A percentile compares a stretch with the other conserved stretches of the same genome.
Conservation (phyloP, 2,797 vertebrate genomes). For the Pampus argenteus region DNA sequence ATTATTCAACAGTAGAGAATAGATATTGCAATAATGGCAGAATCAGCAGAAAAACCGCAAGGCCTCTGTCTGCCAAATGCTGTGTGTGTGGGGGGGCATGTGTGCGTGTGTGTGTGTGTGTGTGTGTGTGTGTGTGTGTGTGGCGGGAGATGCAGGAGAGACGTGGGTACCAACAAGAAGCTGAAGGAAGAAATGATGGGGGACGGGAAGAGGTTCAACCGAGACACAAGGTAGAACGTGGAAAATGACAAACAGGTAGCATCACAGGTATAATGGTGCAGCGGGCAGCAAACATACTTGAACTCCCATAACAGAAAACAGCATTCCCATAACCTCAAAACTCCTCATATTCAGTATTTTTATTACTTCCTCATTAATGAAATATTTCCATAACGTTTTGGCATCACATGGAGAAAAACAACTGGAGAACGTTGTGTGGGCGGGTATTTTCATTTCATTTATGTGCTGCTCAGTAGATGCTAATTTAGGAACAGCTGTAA, state of each 20-base stretch:
- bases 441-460: neutral
- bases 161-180: slow-evolving; percentile 14
- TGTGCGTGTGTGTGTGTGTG: slow-evolving; percentile 10
- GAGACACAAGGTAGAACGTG: neutral
- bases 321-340: neutral
- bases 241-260: slow-evolving; percentile 10
- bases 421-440: neutral
- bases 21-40: slow-evolving; percentile 65
- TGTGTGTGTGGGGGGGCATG: slow-evolving; percentile 8
- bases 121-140: slow-evolving; percentile 1
- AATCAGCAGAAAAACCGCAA: slow-evolving; percentile 75
- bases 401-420: neutral
- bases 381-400: neutral
- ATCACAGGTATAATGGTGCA: slow-evolving; percentile 3
- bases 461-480: neutral
- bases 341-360: neutral
- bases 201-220: slow-evolving; percentile 1
- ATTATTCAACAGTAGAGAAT: slow-evolving; percentile 73
- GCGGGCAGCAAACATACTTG: neutral
- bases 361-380: no score
- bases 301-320: slow-evolving; percentile 1
- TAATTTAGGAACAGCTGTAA: neutral
- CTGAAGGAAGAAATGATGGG: slow-evolving; percentile 11
- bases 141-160: slow-evolving; percentile 14
- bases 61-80: slow-evolving; percentile 56